Evolutionary conservation across 2,888 invertebrate genomes (phyloP), one percentile per base, ranked within the genome.

Genomic region (Automeris io): DNA sequence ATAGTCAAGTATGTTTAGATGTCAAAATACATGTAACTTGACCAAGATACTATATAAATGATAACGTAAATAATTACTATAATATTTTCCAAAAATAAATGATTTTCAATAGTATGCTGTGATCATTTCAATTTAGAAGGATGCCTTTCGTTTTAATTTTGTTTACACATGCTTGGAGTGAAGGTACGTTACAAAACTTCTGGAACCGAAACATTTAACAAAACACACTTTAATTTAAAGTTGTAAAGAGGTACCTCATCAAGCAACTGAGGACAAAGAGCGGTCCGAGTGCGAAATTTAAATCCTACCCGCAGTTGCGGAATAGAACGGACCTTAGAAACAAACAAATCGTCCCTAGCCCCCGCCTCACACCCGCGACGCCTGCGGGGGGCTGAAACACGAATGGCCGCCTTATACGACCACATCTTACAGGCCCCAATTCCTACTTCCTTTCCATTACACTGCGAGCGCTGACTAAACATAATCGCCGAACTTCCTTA

Each of bases 401-500:
- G 65, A 61, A 73, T 65, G 73, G 71, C 71, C 72, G 73, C 83
- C 82, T 83, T 82, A 76, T 77, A 78, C 78, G 75, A 81, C 81
- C 83, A 71, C 83, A 83, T 85, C 85, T 85, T 85, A 85, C 83
- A 79, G 81, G 79, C 79, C 83, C 83, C 80, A 75, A 83, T 82
- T 80, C 70, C 82, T 75, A 82, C 85, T 86, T 86, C 83, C 85
- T 86, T 86, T 80, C 83, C 83, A 85, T 85, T 85, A 78, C 76
- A 66, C 70, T 70, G 71, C 68, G 68, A 77, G 61, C 71, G 80
- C 85, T 82, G 82, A 83, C 85, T 85, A 81, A 82, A 86, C 85
- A 85, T 85, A 86, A 85, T 86, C 85, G 83, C 64, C 73, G 77
- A 82, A 85, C 83, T 86, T 86, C 86, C 86, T 86, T 86, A 85